A percentile compares a stretch with the other conserved stretches of the same genome.
Evolutionary conservation across 1,140 invertebrate species (phyloP).

Genomic region (Euwallacea fornicatus): DNA sequence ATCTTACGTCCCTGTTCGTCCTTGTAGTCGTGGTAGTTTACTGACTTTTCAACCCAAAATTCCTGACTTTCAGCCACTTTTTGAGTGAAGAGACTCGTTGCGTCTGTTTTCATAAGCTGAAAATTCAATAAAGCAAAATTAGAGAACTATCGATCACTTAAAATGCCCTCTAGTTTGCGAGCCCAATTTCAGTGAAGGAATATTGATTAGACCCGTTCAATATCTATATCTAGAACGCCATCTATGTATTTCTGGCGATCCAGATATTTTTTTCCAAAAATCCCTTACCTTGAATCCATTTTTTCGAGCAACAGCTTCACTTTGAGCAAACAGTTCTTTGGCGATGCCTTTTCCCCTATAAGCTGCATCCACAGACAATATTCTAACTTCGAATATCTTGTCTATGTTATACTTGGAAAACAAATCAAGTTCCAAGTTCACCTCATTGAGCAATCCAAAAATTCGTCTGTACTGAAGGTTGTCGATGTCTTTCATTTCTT

Average conservation of each 20-base stretch:
- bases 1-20: constrained; percentile 61
- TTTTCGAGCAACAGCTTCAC: constrained; percentile 65
- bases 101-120: constrained; percentile 75
- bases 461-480: constrained; percentile 68
- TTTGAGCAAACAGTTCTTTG: constrained; percentile 66
- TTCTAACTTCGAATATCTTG: constrained; percentile 76
- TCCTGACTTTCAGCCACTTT: constrained; percentile 69
- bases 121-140: background rate
- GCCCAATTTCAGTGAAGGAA: too few species aligned
- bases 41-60: constrained; percentile 63
- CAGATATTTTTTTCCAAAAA: background rate
- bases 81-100: constrained; percentile 76
- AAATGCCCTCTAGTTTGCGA: too few species aligned
- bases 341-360: constrained; percentile 72
- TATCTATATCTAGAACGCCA: too few species aligned
- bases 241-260: too few species aligned
- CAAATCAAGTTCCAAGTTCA: constrained; percentile 64
- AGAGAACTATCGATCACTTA: too few species aligned
- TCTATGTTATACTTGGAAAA: constrained; percentile 68
- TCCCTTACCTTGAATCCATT: constrained; percentile 66
- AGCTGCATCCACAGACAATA: constrained; percentile 71
- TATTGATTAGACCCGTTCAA: too few species aligned
- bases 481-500: constrained; percentile 59
- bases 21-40: constrained; percentile 68
- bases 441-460: constrained; percentile 64